A percentile compares a stretch with the other conserved stretches of the same genome.
Evolutionary conservation across 2,888 invertebrate genomes (phyloP).

Genomic region (Sinotaia quadrata): DNA sequence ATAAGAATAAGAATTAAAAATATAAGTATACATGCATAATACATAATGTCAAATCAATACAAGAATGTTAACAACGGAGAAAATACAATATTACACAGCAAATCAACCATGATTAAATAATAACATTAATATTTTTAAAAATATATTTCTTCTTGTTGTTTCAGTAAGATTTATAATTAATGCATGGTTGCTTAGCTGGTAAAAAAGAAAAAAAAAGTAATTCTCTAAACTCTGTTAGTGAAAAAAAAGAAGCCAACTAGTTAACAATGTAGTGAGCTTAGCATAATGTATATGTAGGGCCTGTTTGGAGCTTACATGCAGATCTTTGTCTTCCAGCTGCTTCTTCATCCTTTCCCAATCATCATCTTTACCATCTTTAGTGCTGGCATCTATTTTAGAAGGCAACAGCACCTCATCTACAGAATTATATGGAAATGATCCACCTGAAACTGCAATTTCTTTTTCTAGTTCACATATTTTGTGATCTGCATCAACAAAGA

Average conservation of each 20-base stretch:
- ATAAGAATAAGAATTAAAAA: slow-evolving; percentile 2
- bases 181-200: not conserved
- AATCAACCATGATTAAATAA: slow-evolving; percentile 22
- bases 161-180: not conserved
- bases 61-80: too few relatives aligned
- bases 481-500: too few relatives aligned
- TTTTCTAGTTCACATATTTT: too few relatives aligned
- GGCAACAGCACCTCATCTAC: too few relatives aligned
- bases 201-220: slow-evolving; percentile 1
- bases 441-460: too few relatives aligned
- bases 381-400: too few relatives aligned
- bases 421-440: too few relatives aligned
- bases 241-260: slow-evolving; percentile 9
- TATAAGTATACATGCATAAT: slow-evolving; percentile 5
- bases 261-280: too few relatives aligned
- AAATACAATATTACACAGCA: too few relatives aligned
- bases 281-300: not conserved
- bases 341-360: slow-evolving; percentile 6
- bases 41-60: slow-evolving; percentile 11
- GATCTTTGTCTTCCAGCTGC: slow-evolving; percentile 14
- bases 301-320: slow-evolving; percentile 21
- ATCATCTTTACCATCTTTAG: too few relatives aligned
- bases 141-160: too few relatives aligned
- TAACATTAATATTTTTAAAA: too few relatives aligned
- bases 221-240: slow-evolving; percentile 16